Conservation (phyloP, 92 coral and sea anemone genomes). For the Plumapathes pennacea region DNA sequence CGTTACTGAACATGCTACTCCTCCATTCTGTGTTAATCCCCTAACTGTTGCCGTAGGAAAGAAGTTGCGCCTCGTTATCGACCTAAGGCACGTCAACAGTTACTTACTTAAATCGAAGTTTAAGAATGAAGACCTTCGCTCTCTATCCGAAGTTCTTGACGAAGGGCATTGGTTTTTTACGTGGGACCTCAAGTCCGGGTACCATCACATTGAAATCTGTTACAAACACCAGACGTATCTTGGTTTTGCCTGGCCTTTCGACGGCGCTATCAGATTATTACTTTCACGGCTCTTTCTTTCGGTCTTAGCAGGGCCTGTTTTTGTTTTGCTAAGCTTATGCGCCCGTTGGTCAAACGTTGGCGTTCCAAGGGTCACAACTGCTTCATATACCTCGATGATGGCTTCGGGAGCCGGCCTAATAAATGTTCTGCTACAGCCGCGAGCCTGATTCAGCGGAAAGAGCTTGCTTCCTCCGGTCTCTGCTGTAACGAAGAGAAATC, state of each 20-base stretch:
- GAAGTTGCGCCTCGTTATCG: conserved; percentile 51
- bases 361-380: conserved; percentile 61
- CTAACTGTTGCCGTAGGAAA: conserved; percentile 64
- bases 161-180: conserved; percentile 62
- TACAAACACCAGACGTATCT: conserved; percentile 43
- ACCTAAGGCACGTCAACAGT: conserved; percentile 34
- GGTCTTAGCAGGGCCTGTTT: conserved; percentile 62
- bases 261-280: conserved; percentile 26
- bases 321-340: conserved; percentile 61
- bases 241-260: conserved; percentile 62
- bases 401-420: conserved; percentile 55
- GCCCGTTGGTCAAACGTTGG: conserved; percentile 67
- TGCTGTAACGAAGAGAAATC: conserved; percentile 57
- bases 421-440: conserved; percentile 57
- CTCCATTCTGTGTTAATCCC: conserved; percentile 62
- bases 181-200: conserved; percentile 67
- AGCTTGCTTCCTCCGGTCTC: conserved; percentile 39
- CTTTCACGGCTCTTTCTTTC: conserved; percentile 58
- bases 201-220: conserved; percentile 60
- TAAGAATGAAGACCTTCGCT: conserved; percentile 54
- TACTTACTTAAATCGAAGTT: conserved; percentile 31
- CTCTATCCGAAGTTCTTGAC: conserved; percentile 56
- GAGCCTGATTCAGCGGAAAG: conserved; percentile 54
- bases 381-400: conserved; percentile 66
- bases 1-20: conserved; percentile 32